Percentiles rank a stretch among this genome's conserved stretches.
phyloP scores from a whole-genome alignment of 2,888 invertebrate species.

The Synanthedon vespiformis region DNA sequence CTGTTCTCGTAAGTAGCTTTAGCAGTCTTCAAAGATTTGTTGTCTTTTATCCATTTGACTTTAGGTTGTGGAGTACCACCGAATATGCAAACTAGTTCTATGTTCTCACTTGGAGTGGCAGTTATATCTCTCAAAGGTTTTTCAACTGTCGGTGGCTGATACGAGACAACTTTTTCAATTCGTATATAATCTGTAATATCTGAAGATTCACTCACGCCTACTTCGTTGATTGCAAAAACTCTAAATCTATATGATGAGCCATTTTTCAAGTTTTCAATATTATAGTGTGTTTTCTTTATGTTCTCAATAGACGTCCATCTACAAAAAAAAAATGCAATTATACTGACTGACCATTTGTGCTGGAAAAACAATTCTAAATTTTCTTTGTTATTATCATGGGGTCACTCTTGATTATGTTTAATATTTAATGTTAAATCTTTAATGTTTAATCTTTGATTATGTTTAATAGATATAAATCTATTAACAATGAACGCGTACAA shows the following conservation, averaged over 20 bases:
- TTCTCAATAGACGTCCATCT: constrained; percentile 78
- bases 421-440: too few species aligned
- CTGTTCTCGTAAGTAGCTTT: constrained; percentile 76
- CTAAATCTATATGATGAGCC: constrained; percentile 79
- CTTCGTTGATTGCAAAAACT: constrained; percentile 81
- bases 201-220: constrained; percentile 80
- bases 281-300: constrained; percentile 74
- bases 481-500: too few species aligned
- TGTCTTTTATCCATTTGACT: constrained; percentile 80
- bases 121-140: constrained; percentile 76
- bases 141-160: constrained; percentile 75
- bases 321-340: constrained; percentile 10
- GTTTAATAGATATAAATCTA: too few species aligned
- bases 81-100: constrained; percentile 81
- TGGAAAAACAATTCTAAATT: too few species aligned
- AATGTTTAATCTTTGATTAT: too few species aligned
- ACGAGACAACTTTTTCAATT: constrained; percentile 63
- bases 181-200: constrained; percentile 73
- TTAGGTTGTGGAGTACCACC: constrained; percentile 81
- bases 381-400: too few species aligned
- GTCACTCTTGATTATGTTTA: too few species aligned
- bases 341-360: too few species aligned
- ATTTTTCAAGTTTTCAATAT: constrained; percentile 72
- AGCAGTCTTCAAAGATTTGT: constrained; percentile 68
- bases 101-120: constrained; percentile 73